Conservation (phyloP, 1,140 invertebrate species). For the Drosophila quadrilineata region DNA sequence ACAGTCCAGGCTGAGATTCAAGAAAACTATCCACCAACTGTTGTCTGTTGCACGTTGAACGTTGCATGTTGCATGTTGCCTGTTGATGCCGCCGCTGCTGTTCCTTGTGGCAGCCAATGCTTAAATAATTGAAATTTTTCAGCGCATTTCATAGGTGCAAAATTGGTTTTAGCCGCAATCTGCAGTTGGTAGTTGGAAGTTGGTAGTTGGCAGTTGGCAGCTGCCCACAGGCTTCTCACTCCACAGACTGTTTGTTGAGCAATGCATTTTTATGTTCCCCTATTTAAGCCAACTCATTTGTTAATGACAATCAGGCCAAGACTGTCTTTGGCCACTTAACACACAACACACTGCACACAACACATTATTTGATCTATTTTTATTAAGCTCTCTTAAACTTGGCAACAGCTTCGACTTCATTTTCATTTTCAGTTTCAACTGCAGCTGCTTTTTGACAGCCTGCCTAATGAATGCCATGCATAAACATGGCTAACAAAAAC, state of each 20-base stretch:
- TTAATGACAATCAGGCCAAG: slow-evolving; percentile 42
- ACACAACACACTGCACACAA: background rate
- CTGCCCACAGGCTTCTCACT: slow-evolving; percentile 2
- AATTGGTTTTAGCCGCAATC: slow-evolving; percentile 35
- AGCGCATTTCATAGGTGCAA: slow-evolving; percentile 51
- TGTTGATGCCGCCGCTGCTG: too few relatives aligned
- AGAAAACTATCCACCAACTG: too few relatives aligned
- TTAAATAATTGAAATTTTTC: slow-evolving; percentile 68
- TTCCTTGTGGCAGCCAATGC: too few relatives aligned
- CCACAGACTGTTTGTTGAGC: slow-evolving; percentile 38
- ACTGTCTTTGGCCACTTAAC: background rate
- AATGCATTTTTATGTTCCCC: slow-evolving; percentile 32
- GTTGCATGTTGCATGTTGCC: slow-evolving; percentile 3
- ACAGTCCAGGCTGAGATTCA: slow-evolving; percentile 20
- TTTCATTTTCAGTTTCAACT: too few relatives aligned
- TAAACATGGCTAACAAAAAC: too few relatives aligned
- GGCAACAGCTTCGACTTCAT: too few relatives aligned
- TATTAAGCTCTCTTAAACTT: slow-evolving; percentile 12
- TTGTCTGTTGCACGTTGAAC: slow-evolving; percentile 8
- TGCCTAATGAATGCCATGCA: too few relatives aligned
- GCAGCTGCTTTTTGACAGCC: slow-evolving; percentile 18
- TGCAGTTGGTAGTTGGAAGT: background rate
- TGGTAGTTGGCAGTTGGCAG: background rate
- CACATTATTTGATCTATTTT: slow-evolving; percentile 5
- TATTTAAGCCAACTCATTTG: slow-evolving; percentile 35